Base-by-base conservation (phyloP, 2,113 vertebrate species). In the Megaceryle maxima region DNA sequence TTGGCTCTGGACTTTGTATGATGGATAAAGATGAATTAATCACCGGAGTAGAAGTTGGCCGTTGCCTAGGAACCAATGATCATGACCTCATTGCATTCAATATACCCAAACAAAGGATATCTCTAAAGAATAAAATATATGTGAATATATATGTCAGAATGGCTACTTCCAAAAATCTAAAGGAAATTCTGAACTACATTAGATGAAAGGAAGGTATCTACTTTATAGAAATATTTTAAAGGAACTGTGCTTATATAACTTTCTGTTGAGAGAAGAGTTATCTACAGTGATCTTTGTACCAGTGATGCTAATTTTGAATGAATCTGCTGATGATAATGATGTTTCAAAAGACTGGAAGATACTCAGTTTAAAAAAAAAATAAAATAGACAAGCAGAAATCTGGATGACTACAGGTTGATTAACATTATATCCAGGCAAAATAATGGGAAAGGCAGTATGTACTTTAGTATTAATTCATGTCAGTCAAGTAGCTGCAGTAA, bases 61-160 rank as follows among this genome's bases (percentile, higher is more conserved):
- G 88, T 96, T 96, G 96, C 94, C 73, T 97, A 97, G 96, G 93
- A 96, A 96, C 96, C 75, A 92, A 83, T 64, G 83, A 94, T 81
- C 83, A 44, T 96, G 96, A 96, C 96, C 96, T 96, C 92, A 83
- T 96, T 96, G 83, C 72, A 90, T 94, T 92, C 88, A 88, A 43
- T 69, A 87, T 28, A 51, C 8, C 29, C 88, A 93, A 90, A 94
- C 84, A 96, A 96, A 96, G 60, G 43, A 53, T 7, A 90, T 21
- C 35, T 59, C 59, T 43, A 56, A 93, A 93, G 75, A 83, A 90
- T 60, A 55, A 83, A 86, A 82, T 78, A 35, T 20, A 93, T 67
- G 63, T 13, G 44, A 22, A 51, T 51, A 51, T 26, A 43, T 63
- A 16, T 13, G 92, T 86, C 79, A 86, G 79, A 94, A 90, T 16